These are phyloP conservation scores for Cinclus cinclus DNA, from an alignment of 2,113 vertebrate species.

Conservation along the genomic window DNA sequence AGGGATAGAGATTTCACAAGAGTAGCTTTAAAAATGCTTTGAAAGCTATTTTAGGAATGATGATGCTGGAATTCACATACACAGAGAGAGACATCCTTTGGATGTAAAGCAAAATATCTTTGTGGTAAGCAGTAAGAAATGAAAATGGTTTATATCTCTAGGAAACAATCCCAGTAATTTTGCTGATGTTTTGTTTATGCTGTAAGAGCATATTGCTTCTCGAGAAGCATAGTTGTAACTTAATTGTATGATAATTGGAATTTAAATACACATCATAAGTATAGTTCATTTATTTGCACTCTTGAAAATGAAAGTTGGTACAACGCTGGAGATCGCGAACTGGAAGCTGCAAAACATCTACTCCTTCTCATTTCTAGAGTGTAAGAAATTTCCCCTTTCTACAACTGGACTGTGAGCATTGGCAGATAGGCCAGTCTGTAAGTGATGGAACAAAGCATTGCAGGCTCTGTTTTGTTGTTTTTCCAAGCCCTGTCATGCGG, in stretches of 20 bases:
- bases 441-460: neutral
- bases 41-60: neutral
- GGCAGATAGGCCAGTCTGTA: neutral
- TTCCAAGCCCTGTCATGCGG: neutral
- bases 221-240: neutral
- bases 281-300: neutral
- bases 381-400: neutral
- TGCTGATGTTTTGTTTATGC: slow-evolving; percentile 1
- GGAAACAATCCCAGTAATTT: neutral
- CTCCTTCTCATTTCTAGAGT: neutral
- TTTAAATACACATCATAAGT: neutral
- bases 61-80: neutral
- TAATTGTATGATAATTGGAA: neutral
- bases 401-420: accelerated
- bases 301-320: neutral
- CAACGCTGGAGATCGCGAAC: neutral
- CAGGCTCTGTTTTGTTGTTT: neutral
- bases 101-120: neutral
- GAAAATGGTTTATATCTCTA: neutral
- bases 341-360: neutral
- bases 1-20: neutral
- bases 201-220: neutral
- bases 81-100: neutral
- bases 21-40: neutral
- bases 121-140: neutral